Percentiles rank a stretch among this genome's conserved stretches.
These are phyloP conservation scores for Antigone vipio DNA, from an alignment of 2,113 vertebrate species.

Conservation along the genomic window DNA sequence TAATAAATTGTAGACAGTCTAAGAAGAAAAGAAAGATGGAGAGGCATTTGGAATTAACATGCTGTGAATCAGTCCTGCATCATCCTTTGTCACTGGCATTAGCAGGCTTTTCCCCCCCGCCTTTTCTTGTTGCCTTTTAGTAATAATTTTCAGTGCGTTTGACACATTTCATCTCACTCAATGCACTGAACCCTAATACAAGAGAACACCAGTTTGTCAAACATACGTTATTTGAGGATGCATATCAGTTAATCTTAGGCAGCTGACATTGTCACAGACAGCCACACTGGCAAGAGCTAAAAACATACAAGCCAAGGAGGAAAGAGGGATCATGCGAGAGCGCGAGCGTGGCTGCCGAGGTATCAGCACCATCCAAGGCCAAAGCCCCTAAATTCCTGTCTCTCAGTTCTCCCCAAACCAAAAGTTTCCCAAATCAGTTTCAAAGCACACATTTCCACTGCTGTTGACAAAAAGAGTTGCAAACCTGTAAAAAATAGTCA, in stretches of 20 bases:
- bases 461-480: not conserved
- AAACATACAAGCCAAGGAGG: not conserved
- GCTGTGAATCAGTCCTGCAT: conserved; percentile 62
- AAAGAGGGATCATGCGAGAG: not conserved
- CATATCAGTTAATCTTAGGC: conserved; percentile 62
- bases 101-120: not conserved
- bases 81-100: conserved; percentile 61
- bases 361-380: not conserved
- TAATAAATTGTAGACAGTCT: conserved; percentile 65
- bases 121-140: conserved; percentile 55
- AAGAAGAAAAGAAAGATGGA: conserved; percentile 58
- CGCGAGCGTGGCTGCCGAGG: not conserved
- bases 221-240: conserved; percentile 45
- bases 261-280: conserved; percentile 40
- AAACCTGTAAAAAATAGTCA: not conserved
- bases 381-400: not conserved
- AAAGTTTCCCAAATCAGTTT: not conserved
- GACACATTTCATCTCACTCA: conserved; percentile 74
- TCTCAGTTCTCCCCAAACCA: not conserved
- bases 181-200: conserved; percentile 65
- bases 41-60: conserved; percentile 62
- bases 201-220: conserved; percentile 66
- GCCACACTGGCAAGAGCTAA: not conserved
- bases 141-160: conserved; percentile 68
- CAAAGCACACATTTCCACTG: not conserved